Evolutionary conservation across 2,888 invertebrate species (phyloP).

Genomic region (Alloplasta piceator): DNA sequence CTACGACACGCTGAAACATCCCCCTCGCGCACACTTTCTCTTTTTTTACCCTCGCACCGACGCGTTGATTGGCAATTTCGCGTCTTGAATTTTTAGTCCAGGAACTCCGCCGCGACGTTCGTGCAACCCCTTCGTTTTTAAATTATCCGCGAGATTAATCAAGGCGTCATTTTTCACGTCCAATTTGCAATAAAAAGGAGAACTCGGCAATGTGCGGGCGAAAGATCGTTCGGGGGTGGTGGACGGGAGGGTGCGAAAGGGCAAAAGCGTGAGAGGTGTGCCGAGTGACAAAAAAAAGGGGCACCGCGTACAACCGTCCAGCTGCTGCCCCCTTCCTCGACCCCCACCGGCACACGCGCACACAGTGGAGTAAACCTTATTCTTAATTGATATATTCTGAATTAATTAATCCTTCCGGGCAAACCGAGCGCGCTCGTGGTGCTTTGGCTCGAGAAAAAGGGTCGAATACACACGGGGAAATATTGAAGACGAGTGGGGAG

Average conservation of each 20-base stretch:
- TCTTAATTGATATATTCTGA: slow-evolving; percentile 84
- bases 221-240: slow-evolving; percentile 38
- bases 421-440: slow-evolving; percentile 64
- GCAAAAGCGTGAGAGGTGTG: slow-evolving; percentile 33
- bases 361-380: slow-evolving; percentile 82
- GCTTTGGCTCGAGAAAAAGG: slow-evolving; percentile 56
- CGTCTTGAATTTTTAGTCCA: slow-evolving; percentile 83
- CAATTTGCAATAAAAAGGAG: slow-evolving; percentile 83
- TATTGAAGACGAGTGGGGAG: slow-evolving; percentile 38
- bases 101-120: slow-evolving; percentile 63
- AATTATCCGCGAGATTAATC: slow-evolving; percentile 84
- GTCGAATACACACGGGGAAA: slow-evolving; percentile 58
- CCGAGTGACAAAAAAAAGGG: slow-evolving; percentile 51
- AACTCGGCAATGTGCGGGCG: slow-evolving; percentile 43
- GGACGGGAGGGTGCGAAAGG: slow-evolving; percentile 40
- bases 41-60: slow-evolving; percentile 65
- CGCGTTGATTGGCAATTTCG: slow-evolving; percentile 83
- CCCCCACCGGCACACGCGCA: slow-evolving; percentile 55
- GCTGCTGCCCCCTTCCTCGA: slow-evolving; percentile 47
- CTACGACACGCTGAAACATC: slow-evolving; percentile 49
- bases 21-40: slow-evolving; percentile 37
- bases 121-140: slow-evolving; percentile 82
- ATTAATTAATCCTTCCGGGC: slow-evolving; percentile 82
- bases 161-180: slow-evolving; percentile 84
- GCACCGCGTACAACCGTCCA: slow-evolving; percentile 54